Base-by-base conservation (phyloP, 2,888 invertebrate species). In the Habrosyne pyritoides region DNA sequence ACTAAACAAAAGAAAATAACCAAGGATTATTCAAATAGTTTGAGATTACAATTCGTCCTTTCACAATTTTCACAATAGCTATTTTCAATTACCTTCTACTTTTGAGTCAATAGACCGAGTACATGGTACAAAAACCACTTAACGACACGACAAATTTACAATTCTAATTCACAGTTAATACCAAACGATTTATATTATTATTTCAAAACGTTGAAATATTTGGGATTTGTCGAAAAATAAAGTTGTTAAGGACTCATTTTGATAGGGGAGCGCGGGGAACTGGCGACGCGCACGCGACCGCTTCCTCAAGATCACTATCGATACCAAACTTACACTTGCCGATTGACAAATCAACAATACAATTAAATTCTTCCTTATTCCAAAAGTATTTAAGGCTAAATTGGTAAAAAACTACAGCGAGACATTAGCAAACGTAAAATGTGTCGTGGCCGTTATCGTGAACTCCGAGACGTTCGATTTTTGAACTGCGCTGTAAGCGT, bases 201-300 rank as follows among this genome's bases (percentile, higher is more conserved):
- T 75, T 77, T 71, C 60, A 64, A 64, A 72, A 71, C 67, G 68
- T 73, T 74, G 75, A 75, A 79, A 78, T 74, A 75, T 79, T 78
- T 81, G 77, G 73, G 74, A 77, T 81, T 81, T 79, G 81, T 81
- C 79, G 79, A 86, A 86, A 83, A 85, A 89, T 89, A 85, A 84
- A 89, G 89, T 88, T 86, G 88, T 89, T 86, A 83, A 76, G 75
- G 77, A 76, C 68, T 74, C 63, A 67, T 68, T 68, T 75, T 73
- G 78, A 79, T 73, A 79, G 81, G 80, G 79, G 75, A 66, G 57
- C 57, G 33, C 33, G 33, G 26, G 57, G 21, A 71, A 77, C 77
- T 72, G n/a, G 74, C 77, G 69, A 67, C 69, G 69, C 70, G 75
- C 89, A 89, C 88, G 87, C 87, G 85, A 89, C 80, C 68, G 67